phyloP scores from a whole-genome alignment of 2,113 vertebrate genomes.

The Pionites leucogaster region DNA sequence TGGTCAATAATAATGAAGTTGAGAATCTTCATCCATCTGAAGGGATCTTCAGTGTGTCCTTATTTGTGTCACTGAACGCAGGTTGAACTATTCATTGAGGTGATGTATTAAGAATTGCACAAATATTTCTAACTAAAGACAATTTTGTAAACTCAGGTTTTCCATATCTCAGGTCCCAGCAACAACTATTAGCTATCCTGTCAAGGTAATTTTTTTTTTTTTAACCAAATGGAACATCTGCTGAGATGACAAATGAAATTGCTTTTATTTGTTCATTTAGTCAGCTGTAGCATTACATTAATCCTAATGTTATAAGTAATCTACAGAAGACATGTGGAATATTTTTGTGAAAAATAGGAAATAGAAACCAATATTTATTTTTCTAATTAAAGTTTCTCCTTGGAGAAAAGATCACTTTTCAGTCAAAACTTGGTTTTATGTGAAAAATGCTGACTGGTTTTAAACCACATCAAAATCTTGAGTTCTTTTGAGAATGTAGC shows the following conservation, averaged over 20 bases:
- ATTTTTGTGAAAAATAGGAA: not conserved
- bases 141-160: not conserved
- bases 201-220: not conserved
- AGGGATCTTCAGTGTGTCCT: not conserved
- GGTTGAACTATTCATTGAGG: not conserved
- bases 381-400: not conserved
- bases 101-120: not conserved
- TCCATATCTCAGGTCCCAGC: not conserved
- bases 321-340: not conserved
- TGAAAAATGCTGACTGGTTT: not conserved
- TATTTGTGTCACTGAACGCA: not conserved
- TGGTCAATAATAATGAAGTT: not conserved
- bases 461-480: not conserved
- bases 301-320: not conserved
- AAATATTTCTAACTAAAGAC: not conserved
- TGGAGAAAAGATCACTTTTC: not conserved
- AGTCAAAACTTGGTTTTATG: not conserved
- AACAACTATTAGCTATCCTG: not conserved
- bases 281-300: not conserved
- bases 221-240: not conserved
- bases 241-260: not conserved
- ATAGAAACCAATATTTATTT: not conserved
- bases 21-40: not conserved
- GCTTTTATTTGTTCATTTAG: not conserved
- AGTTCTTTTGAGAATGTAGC: not conserved